A percentile compares a stretch with the other conserved stretches of the same genome.
phyloP scores from a whole-genome alignment of 2,113 vertebrate genomes.

The Chionomys nivalis region DNA sequence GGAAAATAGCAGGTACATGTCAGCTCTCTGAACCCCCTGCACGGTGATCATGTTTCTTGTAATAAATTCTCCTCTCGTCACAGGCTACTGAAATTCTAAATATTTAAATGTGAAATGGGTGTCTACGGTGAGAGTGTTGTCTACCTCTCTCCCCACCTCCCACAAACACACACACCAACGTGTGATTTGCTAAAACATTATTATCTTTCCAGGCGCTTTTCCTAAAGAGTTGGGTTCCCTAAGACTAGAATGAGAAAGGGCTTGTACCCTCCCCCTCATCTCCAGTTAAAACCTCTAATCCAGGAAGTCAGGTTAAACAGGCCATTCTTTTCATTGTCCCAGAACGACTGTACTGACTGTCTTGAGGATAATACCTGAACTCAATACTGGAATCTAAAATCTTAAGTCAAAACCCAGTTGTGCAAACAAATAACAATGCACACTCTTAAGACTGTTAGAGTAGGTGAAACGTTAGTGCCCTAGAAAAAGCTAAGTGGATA shows the following conservation, averaged over 20 bases:
- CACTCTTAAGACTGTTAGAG: background rate
- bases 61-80: conserved; percentile 82
- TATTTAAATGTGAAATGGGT: conserved; percentile 82
- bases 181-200: conserved; percentile 52
- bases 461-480: background rate
- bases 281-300: conserved; percentile 47
- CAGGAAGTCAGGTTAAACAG: background rate
- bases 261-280: background rate
- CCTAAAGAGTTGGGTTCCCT: conserved; percentile 56
- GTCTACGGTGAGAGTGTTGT: conserved; percentile 69
- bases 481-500: background rate
- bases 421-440: background rate
- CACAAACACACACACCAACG: conserved; percentile 19
- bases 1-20: conserved; percentile 86
- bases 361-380: background rate
- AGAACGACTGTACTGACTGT: conserved; percentile 39
- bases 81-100: conserved; percentile 83
- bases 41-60: conserved; percentile 82
- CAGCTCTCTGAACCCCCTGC: conserved; percentile 83
- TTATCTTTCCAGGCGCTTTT: conserved; percentile 23
- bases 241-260: conserved; percentile 31
- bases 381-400: background rate
- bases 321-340: background rate
- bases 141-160: background rate
- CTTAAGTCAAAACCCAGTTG: background rate